Evolutionary conservation across 2,888 invertebrate species (phyloP), one percentile per base, ranked within the genome.

Genomic region (Melikaiella ostensackeni): DNA sequence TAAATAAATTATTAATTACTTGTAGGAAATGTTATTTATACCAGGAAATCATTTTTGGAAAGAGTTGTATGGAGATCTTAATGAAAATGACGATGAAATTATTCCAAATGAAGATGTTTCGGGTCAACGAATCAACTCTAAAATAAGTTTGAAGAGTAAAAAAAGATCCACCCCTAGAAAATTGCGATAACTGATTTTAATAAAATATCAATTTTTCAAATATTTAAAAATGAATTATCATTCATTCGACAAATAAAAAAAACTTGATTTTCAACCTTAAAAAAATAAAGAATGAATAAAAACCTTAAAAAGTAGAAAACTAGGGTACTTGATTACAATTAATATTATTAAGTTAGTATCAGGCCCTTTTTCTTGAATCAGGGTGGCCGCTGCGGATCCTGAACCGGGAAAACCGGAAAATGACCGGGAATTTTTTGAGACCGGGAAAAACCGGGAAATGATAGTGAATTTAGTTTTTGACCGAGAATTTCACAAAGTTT

Each of bases 31-130:
- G 0, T n/a, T 50, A 50, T 50, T 50, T 9, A n/a, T n/a, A 50
- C 50, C 50, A 50, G 50, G n/a, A 50, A 50, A 50, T 50, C 50
- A 50, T n/a, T 50, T 50, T 50, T 50, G 50, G 50, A 50, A n/a
- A 50, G 50, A 50, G n/a, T n/a, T 50, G 0, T 50, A 50, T n/a
- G 50, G 50, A 50, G n/a, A 7, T 50, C 8, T 9, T 3, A 50
- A n/a, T n/a, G n/a, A 50, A 50, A n/a, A 50, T 50, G 50, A 50
- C 8, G n/a, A 50, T n/a, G 50, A 50, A 50, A n/a, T 50, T n/a
- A n/a, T n/a, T 50, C 3, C 8, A n/a, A 50, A 50, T n/a, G 9
- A 50, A 50, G n/a, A 50, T 50, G 3, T 50, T 50, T 50, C 3
- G 2, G 9, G 9, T n/a, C 50, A 50, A 50, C n/a, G 9, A 50